Conservation (phyloP, 2,888 invertebrate genomes). For the Scaeva pyrastri region DNA sequence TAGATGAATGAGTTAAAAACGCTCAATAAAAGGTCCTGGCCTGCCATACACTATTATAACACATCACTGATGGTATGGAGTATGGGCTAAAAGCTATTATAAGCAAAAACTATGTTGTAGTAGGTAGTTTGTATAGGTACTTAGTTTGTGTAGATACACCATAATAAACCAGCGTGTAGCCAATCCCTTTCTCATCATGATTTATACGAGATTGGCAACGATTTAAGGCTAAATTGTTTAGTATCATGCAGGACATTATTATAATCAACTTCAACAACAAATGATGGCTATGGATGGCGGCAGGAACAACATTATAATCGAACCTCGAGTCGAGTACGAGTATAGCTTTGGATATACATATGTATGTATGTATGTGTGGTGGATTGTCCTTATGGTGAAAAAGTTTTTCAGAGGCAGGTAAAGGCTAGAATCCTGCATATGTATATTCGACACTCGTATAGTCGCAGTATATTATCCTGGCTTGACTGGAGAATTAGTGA, state of each 20-base stretch:
- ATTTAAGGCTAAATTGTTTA: conserved; percentile 38
- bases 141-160: neutral
- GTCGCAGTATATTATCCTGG: conserved; percentile 19
- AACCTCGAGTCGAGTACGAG: neutral
- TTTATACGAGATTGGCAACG: conserved; percentile 46
- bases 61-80: no score
- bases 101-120: conserved; percentile 13
- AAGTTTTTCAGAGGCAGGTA: neutral
- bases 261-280: conserved; percentile 25
- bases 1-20: conserved; percentile 51
- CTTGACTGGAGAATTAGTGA: conserved; percentile 37
- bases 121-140: neutral
- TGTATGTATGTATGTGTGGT: neutral
- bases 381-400: neutral
- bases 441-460: no score
- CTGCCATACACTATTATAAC: no score
- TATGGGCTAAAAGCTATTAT: conserved; percentile 1
- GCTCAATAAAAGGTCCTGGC: conserved; percentile 40
- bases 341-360: neutral
- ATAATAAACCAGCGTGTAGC: conserved; percentile 20
- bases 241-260: conserved; percentile 22
- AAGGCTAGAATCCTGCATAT: no score
- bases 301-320: conserved; percentile 27
- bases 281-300: neutral
- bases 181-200: conserved; percentile 23